A percentile compares a stretch with the other conserved stretches of the same genome.
phyloP scores from a whole-genome alignment of 2,888 invertebrate genomes.

The Digitonthophagus gazella region DNA sequence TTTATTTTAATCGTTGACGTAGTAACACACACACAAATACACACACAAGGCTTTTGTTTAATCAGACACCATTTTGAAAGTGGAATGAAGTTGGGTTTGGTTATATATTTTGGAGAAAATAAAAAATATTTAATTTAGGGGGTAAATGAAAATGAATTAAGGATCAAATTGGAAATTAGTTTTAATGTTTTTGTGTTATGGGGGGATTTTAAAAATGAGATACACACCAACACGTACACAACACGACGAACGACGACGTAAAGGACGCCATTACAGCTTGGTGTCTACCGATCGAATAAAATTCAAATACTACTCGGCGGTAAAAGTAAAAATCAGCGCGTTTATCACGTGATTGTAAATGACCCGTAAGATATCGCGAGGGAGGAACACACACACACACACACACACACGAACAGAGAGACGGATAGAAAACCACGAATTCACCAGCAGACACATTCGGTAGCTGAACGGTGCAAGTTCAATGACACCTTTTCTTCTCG shows the following conservation, averaged over 20 bases:
- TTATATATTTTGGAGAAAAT: not conserved
- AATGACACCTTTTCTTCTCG: constrained; percentile 41
- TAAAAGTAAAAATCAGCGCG: constrained; percentile 41
- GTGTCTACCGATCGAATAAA: not conserved
- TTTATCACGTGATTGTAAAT: constrained; percentile 69
- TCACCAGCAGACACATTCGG: no score
- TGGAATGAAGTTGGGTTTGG: constrained; percentile 2
- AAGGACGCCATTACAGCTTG: constrained; percentile 4
- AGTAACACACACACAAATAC: no score
- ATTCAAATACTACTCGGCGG: constrained; percentile 8
- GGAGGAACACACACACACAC: constrained; percentile 53
- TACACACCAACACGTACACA: not conserved
- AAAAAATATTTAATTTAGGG: not conserved
- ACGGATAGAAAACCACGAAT: no score
- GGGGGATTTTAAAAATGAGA: not conserved
- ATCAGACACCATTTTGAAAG: constrained; percentile 64
- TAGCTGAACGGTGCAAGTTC: constrained; percentile 37
- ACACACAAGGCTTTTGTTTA: constrained; percentile 48
- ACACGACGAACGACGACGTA: no score
- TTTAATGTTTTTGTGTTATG: not conserved
- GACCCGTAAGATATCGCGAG: constrained; percentile 61
- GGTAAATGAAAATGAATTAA: not conserved
- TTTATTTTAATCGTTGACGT: constrained; percentile 26
- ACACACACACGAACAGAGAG: no score
- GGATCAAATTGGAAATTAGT: not conserved